These are phyloP conservation scores for Parauchenoglanis punctatus DNA, from an alignment of 2,797 vertebrate species.

Conservation along the genomic window DNA sequence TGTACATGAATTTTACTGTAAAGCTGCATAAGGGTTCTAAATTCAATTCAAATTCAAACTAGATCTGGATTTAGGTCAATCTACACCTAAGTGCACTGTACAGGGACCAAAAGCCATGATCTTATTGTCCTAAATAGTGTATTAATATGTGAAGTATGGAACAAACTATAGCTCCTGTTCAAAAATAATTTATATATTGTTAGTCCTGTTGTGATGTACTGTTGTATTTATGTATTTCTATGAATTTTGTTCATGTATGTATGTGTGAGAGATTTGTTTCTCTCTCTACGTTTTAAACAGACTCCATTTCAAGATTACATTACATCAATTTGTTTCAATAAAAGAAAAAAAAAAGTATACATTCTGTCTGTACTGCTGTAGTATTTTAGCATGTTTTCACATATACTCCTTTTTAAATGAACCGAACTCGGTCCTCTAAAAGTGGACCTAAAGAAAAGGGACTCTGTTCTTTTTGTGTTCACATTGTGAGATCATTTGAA, in stretches of 20 bases:
- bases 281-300: neutral
- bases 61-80: neutral
- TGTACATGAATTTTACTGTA: neutral
- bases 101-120: slow-evolving; percentile 2
- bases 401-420: too few relatives aligned
- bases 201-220: neutral
- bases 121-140: neutral
- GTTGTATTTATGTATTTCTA: neutral
- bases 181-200: neutral
- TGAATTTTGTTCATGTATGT: neutral
- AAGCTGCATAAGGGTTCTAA: neutral
- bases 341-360: neutral
- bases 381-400: neutral
- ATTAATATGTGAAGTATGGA: neutral
- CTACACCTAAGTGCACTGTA: neutral
- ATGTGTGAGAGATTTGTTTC: neutral
- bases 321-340: neutral
- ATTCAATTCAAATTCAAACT: neutral
- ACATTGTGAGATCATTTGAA: too few relatives aligned
- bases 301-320: neutral
- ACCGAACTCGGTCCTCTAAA: too few relatives aligned
- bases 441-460: too few relatives aligned
- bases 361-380: neutral
- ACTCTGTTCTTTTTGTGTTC: too few relatives aligned
- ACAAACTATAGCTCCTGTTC: neutral